phyloP scores from a whole-genome alignment of 1,140 invertebrate genomes.

The Drosophila athabasca region DNA sequence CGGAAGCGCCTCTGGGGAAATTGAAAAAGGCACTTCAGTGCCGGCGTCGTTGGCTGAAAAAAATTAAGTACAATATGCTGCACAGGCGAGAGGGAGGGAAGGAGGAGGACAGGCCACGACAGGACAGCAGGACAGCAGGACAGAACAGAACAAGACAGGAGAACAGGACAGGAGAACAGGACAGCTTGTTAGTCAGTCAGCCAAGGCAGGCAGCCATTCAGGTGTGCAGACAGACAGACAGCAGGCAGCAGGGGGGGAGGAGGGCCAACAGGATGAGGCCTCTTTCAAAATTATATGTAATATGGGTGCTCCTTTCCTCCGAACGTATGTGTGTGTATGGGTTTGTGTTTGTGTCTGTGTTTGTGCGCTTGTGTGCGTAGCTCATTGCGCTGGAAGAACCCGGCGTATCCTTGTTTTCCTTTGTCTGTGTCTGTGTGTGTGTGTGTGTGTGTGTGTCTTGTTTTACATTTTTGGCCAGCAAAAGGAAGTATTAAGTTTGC shows the following conservation, averaged over 20 bases:
- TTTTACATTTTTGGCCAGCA: constrained; percentile 54
- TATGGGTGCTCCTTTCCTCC: constrained; percentile 28
- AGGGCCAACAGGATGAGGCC: constrained; percentile 40
- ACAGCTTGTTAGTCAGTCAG: constrained; percentile 51
- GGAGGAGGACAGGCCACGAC: constrained; percentile 16
- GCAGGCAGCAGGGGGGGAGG: constrained; percentile 50
- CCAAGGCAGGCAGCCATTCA: constrained; percentile 49
- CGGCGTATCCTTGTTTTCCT: constrained; percentile 29
- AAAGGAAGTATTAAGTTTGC: constrained; percentile 75
- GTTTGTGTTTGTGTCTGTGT: background rate
- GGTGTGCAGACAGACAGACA: constrained; percentile 57
- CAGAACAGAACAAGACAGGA: constrained; percentile 17
- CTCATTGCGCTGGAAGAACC: constrained; percentile 61
- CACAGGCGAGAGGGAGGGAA: constrained; percentile 3
- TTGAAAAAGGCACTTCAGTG: constrained; percentile 80
- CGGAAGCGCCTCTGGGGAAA: constrained; percentile 80
- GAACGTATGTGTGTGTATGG: background rate
- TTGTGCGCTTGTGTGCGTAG: constrained; percentile 38
- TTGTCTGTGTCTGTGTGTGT: constrained; percentile 15
- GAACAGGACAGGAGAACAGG: constrained; percentile 41
- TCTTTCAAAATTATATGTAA: constrained; percentile 66
- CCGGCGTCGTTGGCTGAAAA: constrained; percentile 54
- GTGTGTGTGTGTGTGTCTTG: constrained; percentile 40
- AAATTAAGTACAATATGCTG: constrained; percentile 66
- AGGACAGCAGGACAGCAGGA: background rate